These are phyloP conservation scores for Phrynocephalus vlangalii DNA, from an alignment of 2,797 vertebrate genomes.

Conservation along the genomic window DNA sequence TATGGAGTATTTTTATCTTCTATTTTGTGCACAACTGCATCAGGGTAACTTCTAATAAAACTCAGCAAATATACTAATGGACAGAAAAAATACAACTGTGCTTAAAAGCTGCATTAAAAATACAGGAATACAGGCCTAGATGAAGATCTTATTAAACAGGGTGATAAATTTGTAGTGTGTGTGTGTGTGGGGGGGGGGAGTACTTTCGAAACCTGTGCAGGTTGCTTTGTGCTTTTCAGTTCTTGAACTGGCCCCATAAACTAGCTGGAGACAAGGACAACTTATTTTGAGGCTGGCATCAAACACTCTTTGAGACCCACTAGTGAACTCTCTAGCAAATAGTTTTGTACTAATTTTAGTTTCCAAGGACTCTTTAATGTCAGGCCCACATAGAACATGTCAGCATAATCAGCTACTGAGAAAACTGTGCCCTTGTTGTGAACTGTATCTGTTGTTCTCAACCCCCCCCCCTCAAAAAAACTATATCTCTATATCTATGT, in stretches of 20 bases:
- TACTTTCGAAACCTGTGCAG: too few species aligned
- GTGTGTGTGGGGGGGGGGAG: neutral
- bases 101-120: neutral
- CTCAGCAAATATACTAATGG: neutral
- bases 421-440: neutral
- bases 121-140: neutral
- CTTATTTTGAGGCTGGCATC: neutral
- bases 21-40: neutral
- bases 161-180: neutral
- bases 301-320: neutral
- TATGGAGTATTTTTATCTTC: neutral
- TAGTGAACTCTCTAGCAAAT: neutral
- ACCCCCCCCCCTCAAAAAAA: too few species aligned
- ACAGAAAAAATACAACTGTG: neutral
- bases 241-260: neutral
- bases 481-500: too few species aligned
- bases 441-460: neutral
- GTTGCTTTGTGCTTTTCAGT: too few species aligned
- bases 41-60: neutral
- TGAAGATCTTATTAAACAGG: neutral
- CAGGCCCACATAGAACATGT: neutral
- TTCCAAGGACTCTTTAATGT: neutral
- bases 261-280: neutral
- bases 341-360: neutral
- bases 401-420: neutral